Percentiles rank a stretch among this genome's conserved stretches.
These are phyloP conservation scores for Mystacornis crossleyi DNA, from an alignment of 2,113 vertebrate genomes.

Conservation along the genomic window DNA sequence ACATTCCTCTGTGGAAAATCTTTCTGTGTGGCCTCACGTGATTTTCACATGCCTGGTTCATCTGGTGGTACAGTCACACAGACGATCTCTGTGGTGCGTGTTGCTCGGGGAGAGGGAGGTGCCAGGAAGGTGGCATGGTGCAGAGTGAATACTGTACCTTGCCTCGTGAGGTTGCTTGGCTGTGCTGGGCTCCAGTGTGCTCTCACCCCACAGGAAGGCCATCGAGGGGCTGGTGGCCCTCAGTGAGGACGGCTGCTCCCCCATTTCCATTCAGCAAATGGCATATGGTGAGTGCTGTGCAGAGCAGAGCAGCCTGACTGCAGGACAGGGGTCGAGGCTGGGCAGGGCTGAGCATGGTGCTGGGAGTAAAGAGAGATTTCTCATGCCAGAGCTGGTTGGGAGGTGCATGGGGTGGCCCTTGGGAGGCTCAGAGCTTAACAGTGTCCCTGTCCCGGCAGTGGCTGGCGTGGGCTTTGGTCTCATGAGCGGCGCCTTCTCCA, in stretches of 20 bases:
- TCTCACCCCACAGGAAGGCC: slow-evolving; percentile 69
- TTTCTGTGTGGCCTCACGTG: neutral
- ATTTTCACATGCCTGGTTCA: neutral
- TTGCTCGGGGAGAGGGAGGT: neutral
- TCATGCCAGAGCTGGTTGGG: rapidly evolving
- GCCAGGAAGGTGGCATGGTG: neutral
- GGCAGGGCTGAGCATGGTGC: neutral
- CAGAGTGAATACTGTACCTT: neutral
- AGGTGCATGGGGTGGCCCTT: neutral
- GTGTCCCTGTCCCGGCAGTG: slow-evolving; percentile 42
- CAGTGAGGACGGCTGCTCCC: slow-evolving; percentile 75
- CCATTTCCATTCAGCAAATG: slow-evolving; percentile 81
- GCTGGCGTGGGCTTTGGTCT: slow-evolving; percentile 80
- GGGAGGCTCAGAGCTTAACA: neutral
- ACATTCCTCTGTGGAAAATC: neutral
- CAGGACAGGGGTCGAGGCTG: rapidly evolving
- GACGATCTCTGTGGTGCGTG: neutral
- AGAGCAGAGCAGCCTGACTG: rapidly evolving
- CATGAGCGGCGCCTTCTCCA: slow-evolving; percentile 82
- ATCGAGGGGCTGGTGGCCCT: slow-evolving; percentile 78
- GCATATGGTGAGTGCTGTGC: slow-evolving; percentile 72
- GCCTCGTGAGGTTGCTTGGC: neutral
- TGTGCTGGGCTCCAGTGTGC: neutral
- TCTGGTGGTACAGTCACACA: neutral
- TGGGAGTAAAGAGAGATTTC: neutral